A percentile compares a stretch with the other conserved stretches of the same genome.
These are phyloP conservation scores for Cylindroiulus punctatus DNA, from an alignment of 2,888 invertebrate genomes.

Conservation along the genomic window DNA sequence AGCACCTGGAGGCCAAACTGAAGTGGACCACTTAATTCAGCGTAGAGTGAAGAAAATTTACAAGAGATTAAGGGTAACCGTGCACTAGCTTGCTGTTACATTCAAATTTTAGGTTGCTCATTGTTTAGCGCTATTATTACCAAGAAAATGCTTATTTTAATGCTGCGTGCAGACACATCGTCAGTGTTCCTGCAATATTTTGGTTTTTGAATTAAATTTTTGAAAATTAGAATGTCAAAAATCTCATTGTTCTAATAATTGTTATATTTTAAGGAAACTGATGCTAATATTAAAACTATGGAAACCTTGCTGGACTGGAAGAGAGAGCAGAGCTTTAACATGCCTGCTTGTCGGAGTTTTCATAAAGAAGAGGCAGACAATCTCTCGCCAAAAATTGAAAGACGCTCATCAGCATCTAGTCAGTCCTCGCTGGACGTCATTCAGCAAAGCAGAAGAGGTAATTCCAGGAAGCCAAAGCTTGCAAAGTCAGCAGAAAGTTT, in stretches of 20 bases:
- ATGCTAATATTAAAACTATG: slow-evolving; percentile 16
- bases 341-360: neutral
- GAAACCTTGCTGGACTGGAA: slow-evolving; percentile 21
- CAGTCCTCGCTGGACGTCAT: slow-evolving; percentile 5
- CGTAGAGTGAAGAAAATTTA: neutral
- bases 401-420: slow-evolving; percentile 8
- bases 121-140: too few relatives aligned
- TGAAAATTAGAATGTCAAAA: too few relatives aligned
- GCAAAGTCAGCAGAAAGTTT: neutral
- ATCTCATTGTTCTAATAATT: too few relatives aligned
- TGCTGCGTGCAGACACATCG: too few relatives aligned
- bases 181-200: too few relatives aligned
- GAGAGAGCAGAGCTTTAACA: neutral
- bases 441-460: neutral
- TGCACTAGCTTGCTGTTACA: neutral
- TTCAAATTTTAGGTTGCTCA: too few relatives aligned
- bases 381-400: neutral
- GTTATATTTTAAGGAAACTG: neutral
- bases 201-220: too few relatives aligned
- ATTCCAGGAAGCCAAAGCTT: neutral
- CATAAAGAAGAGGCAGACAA: neutral
- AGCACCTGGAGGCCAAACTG: neutral
- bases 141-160: too few relatives aligned
- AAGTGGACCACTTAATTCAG: slow-evolving; percentile 4
- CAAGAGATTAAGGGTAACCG: neutral